A percentile compares a stretch with the other conserved stretches of the same genome.
phyloP scores from a whole-genome alignment of 2,888 invertebrate species.

The Morpho helenor region DNA sequence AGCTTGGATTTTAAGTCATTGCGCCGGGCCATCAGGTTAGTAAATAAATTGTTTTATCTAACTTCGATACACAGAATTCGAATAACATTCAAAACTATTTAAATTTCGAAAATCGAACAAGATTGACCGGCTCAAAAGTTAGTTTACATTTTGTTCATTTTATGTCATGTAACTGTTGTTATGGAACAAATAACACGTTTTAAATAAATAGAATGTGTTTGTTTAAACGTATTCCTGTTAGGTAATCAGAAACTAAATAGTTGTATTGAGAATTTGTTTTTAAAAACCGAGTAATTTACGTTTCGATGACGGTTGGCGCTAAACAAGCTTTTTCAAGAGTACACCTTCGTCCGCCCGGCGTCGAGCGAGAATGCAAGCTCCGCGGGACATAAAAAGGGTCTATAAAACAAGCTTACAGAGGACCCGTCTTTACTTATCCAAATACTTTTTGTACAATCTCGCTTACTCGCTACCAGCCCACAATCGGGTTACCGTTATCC shows the following conservation, averaged over 20 bases:
- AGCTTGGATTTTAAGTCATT: conserved; percentile 73
- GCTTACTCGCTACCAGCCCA: conserved; percentile 15
- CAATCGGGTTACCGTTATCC: conserved; percentile 14
- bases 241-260: no score
- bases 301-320: conserved; percentile 29
- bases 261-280: no score
- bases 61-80: conserved; percentile 41
- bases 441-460: conserved; percentile 39
- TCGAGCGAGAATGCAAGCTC: conserved; percentile 64
- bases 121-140: conserved; percentile 11
- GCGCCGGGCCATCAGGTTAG: conserved; percentile 76
- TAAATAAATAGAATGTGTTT: background rate
- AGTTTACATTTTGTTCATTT: conserved; percentile 8
- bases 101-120: conserved; percentile 3
- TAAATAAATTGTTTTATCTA: conserved; percentile 60
- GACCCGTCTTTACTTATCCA: conserved; percentile 58
- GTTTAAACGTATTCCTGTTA: background rate
- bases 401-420: conserved; percentile 53
- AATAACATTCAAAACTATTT: conserved; percentile 35
- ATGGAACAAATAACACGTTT: conserved; percentile 1
- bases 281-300: conserved; percentile 2
- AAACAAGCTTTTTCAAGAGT: conserved; percentile 31
- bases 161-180: conserved; percentile 9
- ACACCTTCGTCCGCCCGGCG: conserved; percentile 35
- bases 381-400: conserved; percentile 64